phyloP scores from a whole-genome alignment of 2,113 vertebrate genomes.

The Fulmarus glacialis region DNA sequence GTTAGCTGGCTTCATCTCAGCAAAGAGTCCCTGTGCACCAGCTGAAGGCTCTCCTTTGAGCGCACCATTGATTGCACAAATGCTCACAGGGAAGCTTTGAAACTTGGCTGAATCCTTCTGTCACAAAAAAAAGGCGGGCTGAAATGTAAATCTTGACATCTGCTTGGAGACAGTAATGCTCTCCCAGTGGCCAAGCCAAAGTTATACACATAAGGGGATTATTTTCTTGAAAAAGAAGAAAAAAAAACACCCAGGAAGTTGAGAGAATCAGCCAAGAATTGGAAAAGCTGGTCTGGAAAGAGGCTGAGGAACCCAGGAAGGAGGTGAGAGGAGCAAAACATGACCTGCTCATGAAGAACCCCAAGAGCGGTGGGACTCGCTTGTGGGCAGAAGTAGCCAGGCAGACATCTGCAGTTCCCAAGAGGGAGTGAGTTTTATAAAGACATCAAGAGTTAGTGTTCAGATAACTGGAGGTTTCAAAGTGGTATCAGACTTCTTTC shows the following conservation, averaged over 20 bases:
- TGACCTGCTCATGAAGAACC: neutral
- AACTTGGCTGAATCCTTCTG: neutral
- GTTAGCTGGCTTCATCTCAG: neutral
- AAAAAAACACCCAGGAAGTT: neutral
- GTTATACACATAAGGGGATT: neutral
- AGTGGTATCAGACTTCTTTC: neutral
- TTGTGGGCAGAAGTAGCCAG: neutral
- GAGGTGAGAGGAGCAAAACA: neutral
- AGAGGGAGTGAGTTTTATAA: neutral
- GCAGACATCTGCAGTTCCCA: neutral
- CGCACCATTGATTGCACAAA: neutral
- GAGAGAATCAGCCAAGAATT: neutral
- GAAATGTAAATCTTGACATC: neutral
- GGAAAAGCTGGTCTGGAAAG: neutral
- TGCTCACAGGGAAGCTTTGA: neutral
- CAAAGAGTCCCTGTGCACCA: neutral
- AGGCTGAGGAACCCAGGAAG: neutral
- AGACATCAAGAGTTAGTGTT: neutral
- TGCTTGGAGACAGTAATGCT: neutral
- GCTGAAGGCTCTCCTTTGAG: neutral
- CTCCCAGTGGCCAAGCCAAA: neutral
- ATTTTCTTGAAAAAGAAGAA: neutral
- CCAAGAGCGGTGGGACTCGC: neutral
- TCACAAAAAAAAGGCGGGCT: neutral
- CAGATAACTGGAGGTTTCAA: neutral